phyloP scores from a whole-genome alignment of 2,888 invertebrate species.

The Neocrepidodera transversa region DNA sequence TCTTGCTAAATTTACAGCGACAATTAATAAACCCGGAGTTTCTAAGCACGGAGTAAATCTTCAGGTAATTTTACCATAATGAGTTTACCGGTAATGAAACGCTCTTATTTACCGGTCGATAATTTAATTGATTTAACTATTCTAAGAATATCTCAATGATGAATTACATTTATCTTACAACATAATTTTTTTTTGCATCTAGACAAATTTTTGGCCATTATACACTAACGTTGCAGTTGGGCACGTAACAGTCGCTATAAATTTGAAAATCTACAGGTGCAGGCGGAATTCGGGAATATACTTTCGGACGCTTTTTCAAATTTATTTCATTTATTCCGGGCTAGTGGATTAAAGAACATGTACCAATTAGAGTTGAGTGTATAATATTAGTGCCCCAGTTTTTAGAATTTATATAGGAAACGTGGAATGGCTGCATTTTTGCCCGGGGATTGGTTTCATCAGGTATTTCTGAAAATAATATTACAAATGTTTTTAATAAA shows the following conservation, averaged over 20 bases:
- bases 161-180: no score
- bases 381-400: no score
- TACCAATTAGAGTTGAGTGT: not conserved
- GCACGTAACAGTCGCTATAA: slow-evolving; percentile 31
- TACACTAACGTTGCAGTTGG: slow-evolving; percentile 31
- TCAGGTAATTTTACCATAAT: slow-evolving; percentile 33
- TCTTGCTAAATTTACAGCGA: slow-evolving; percentile 27
- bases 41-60: slow-evolving; percentile 27
- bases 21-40: slow-evolving; percentile 28
- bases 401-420: no score
- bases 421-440: no score
- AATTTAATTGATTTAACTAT: slow-evolving; percentile 43
- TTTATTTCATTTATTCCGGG: slow-evolving; percentile 11
- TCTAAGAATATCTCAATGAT: no score
- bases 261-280: slow-evolving; percentile 24
- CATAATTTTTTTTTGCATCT: slow-evolving; percentile 35
- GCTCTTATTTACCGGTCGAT: slow-evolving; percentile 41
- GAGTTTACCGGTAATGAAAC: slow-evolving; percentile 37
- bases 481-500: no score
- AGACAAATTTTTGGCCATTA: slow-evolving; percentile 38
- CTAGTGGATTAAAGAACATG: not conserved
- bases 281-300: slow-evolving; percentile 3
- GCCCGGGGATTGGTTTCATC: no score
- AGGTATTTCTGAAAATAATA: no score
- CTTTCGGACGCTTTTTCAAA: slow-evolving; percentile 12